A percentile compares a stretch with the other conserved stretches of the same genome.
phyloP scores from a whole-genome alignment of 1,140 invertebrate genomes.

The Spodoptera frugiperda region DNA sequence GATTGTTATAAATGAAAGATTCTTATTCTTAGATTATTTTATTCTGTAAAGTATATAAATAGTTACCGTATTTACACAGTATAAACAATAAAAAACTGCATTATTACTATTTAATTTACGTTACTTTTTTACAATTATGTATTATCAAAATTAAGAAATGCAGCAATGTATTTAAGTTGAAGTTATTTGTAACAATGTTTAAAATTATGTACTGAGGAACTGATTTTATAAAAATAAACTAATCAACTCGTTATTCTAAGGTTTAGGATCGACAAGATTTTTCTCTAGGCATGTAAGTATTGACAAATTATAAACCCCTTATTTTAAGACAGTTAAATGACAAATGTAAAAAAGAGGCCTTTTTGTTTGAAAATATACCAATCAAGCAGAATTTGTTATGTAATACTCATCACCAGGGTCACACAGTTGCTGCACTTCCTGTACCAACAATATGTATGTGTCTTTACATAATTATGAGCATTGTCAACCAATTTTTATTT shows the following conservation, averaged over 20 bases:
- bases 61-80: conserved; percentile 66
- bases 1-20: neutral
- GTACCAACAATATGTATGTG: conserved; percentile 11
- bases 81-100: conserved; percentile 65
- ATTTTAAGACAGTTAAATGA: too few species aligned
- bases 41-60: conserved; percentile 74
- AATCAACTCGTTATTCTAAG: too few species aligned
- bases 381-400: neutral
- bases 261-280: too few species aligned
- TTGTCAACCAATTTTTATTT: conserved; percentile 11
- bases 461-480: conserved; percentile 22
- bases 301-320: too few species aligned
- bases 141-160: conserved; percentile 36
- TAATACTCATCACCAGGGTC: neutral
- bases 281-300: too few species aligned
- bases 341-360: too few species aligned
- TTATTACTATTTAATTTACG: conserved; percentile 45
- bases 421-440: conserved; percentile 24
- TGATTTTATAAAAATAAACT: too few species aligned
- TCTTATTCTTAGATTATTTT: conserved; percentile 67
- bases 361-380: too few species aligned
- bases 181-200: neutral
- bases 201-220: too few species aligned
- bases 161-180: conserved; percentile 12
- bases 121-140: conserved; percentile 43